Conservation (phyloP, 2,113 vertebrate genomes). For the Bubo scandiacus region DNA sequence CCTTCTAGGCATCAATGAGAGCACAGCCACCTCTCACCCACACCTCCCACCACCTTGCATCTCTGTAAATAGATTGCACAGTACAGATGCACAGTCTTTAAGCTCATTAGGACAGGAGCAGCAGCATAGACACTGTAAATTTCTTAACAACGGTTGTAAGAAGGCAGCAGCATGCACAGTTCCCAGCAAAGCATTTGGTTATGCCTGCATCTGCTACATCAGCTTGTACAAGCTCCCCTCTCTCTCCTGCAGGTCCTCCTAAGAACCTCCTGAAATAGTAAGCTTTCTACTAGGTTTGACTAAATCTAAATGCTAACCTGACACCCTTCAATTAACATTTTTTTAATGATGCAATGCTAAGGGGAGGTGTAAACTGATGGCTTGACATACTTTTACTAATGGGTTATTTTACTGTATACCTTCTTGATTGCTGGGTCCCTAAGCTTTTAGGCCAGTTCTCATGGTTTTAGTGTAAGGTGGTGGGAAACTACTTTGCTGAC, state of each 20-base stretch:
- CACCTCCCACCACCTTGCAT: background rate
- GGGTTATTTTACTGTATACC: background rate
- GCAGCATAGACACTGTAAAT: background rate
- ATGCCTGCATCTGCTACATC: background rate
- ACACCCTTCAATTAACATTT: background rate
- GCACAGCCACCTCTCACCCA: background rate
- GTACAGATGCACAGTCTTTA: background rate
- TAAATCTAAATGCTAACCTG: background rate
- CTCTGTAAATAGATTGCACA: background rate
- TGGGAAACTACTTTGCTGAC: background rate
- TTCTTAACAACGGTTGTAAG: background rate
- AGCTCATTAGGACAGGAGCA: background rate
- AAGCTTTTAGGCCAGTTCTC: background rate
- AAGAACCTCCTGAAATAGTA: background rate
- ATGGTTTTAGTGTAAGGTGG: background rate
- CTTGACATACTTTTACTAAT: background rate
- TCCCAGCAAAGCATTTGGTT: conserved; percentile 4
- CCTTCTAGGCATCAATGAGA: background rate
- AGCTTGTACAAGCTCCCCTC: background rate
- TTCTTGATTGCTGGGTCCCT: background rate
- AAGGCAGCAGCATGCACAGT: conserved; percentile 18
- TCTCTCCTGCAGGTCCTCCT: background rate
- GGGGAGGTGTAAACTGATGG: background rate
- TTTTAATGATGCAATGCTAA: background rate
- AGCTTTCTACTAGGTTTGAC: background rate